These are phyloP conservation scores for Enteromius afrohamiltoni DNA, from an alignment of 2,797 vertebrate genomes.

Conservation along the genomic window DNA sequence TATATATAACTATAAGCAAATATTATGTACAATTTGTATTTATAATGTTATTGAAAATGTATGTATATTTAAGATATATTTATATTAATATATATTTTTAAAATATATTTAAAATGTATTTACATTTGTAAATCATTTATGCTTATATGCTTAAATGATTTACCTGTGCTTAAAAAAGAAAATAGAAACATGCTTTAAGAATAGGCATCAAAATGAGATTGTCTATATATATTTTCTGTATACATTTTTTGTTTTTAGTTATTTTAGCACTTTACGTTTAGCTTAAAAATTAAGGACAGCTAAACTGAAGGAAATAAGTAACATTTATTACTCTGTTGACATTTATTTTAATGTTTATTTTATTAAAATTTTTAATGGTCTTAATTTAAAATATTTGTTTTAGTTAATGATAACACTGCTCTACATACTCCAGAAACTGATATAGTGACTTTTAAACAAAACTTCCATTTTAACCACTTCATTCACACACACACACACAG, in stretches of 20 bases:
- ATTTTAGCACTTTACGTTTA: neutral
- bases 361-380: neutral
- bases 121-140: neutral
- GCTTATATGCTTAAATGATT: too few relatives aligned
- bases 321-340: neutral
- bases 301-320: neutral
- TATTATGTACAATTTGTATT: neutral
- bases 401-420: neutral
- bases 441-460: neutral
- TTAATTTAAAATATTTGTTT: neutral
- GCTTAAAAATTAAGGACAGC: neutral
- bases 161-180: too few relatives aligned
- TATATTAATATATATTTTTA: neutral
- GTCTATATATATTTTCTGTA: neutral
- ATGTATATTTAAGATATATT: neutral
- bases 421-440: neutral
- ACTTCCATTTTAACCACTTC: constrained; percentile 6
- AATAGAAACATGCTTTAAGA: neutral
- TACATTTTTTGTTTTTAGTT: neutral
- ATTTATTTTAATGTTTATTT: neutral
- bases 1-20: neutral
- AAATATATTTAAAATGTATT: neutral
- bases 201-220: neutral
- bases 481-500: too few relatives aligned
- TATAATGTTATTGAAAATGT: neutral